These are phyloP conservation scores for Squalus acanthias DNA, from an alignment of 2,797 vertebrate genomes.

Conservation along the genomic window DNA sequence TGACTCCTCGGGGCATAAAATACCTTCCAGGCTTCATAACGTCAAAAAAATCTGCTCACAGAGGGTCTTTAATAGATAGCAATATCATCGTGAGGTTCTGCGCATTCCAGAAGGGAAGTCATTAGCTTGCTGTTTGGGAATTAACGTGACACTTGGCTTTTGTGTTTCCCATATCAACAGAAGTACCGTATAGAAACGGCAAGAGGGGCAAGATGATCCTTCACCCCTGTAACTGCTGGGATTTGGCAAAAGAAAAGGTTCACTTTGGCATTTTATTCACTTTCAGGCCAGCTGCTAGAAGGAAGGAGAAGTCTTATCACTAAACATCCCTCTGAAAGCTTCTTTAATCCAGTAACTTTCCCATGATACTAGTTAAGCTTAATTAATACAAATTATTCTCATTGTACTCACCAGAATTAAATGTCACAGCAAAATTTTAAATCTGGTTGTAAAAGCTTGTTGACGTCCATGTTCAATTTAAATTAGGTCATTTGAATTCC, in stretches of 20 bases:
- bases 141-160: constrained; percentile 22
- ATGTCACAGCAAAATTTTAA: neutral
- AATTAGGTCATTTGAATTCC: neutral
- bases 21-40: neutral
- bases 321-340: neutral
- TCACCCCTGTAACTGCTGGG: constrained; percentile 6
- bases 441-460: neutral
- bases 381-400: neutral
- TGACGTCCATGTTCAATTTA: neutral
- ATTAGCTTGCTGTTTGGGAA: constrained; percentile 28
- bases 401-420: neutral
- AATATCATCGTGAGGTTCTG: neutral
- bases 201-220: neutral
- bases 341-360: neutral
- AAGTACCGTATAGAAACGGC: neutral
- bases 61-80: neutral
- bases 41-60: neutral
- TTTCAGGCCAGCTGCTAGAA: neutral
- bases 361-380: neutral
- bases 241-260: neutral
- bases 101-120: neutral
- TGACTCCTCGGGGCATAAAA: neutral
- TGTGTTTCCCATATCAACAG: neutral
- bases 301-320: neutral
- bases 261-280: neutral